phyloP scores from a whole-genome alignment of 2,888 invertebrate genomes.

The Lasioglossum vierecki region DNA sequence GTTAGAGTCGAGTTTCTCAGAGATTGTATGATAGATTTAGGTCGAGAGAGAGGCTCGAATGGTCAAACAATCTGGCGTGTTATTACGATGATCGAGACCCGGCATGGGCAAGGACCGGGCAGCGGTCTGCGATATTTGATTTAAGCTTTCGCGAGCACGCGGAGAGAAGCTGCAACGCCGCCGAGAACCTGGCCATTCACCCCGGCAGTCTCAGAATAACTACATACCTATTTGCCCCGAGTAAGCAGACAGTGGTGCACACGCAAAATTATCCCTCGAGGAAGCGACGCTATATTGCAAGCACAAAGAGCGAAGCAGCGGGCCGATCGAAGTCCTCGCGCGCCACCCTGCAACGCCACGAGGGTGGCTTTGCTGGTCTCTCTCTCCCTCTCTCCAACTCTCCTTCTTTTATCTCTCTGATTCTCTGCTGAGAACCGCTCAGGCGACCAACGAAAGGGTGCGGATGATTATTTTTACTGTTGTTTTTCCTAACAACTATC shows the following conservation, averaged over 20 bases:
- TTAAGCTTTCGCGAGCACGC: constrained; percentile 65
- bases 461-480: constrained; percentile 33
- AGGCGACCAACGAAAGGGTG: constrained; percentile 21
- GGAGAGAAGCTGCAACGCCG: constrained; percentile 52
- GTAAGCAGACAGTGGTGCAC: constrained; percentile 74
- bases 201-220: constrained; percentile 81
- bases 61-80: constrained; percentile 50
- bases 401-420: neutral
- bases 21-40: neutral
- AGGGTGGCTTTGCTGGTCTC: neutral
- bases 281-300: constrained; percentile 38
- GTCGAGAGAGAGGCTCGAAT: neutral
- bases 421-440: constrained; percentile 22
- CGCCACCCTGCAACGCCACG: neutral
- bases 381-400: neutral
- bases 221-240: constrained; percentile 79
- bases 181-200: constrained; percentile 78
- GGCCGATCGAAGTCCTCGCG: constrained; percentile 6
- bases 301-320: constrained; percentile 10
- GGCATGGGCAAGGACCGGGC: constrained; percentile 14
- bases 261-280: constrained; percentile 63
- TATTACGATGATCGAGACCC: constrained; percentile 46
- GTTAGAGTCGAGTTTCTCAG: constrained; percentile 12
- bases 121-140: constrained; percentile 64
- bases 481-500: constrained; percentile 40